These are phyloP conservation scores for Todus mexicanus DNA, from an alignment of 2,797 vertebrate genomes.

Conservation along the genomic window DNA sequence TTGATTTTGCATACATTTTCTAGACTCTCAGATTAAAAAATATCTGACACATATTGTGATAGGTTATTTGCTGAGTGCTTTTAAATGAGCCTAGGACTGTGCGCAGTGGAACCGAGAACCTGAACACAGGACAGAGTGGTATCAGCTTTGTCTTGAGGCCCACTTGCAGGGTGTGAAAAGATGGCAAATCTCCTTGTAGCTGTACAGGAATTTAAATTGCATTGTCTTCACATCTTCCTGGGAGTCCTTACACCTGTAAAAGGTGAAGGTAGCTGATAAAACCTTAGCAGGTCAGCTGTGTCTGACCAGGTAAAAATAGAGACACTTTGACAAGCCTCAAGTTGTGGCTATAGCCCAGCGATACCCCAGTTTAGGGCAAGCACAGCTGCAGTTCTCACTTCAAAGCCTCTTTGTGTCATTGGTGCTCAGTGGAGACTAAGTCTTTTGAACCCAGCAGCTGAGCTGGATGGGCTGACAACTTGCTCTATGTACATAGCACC, in stretches of 20 bases:
- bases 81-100: background rate
- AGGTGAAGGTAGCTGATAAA: background rate
- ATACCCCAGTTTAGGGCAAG: background rate
- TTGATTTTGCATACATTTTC: background rate
- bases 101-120: background rate
- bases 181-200: background rate
- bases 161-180: background rate
- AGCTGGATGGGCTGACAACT: background rate
- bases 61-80: background rate
- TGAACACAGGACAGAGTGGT: background rate
- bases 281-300: background rate
- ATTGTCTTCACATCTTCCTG: background rate
- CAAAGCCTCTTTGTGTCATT: background rate
- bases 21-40: background rate
- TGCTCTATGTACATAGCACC: fast-evolving
- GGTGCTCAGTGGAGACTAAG: background rate
- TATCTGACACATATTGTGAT: background rate
- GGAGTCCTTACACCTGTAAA: background rate
- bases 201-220: background rate
- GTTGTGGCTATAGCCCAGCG: background rate
- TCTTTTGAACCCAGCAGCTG: background rate
- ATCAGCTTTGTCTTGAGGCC: background rate
- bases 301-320: background rate
- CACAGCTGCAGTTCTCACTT: background rate
- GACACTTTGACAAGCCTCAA: background rate